Evolutionary conservation across 2,888 invertebrate genomes (phyloP).

Genomic region (Melieria omissa): DNA sequence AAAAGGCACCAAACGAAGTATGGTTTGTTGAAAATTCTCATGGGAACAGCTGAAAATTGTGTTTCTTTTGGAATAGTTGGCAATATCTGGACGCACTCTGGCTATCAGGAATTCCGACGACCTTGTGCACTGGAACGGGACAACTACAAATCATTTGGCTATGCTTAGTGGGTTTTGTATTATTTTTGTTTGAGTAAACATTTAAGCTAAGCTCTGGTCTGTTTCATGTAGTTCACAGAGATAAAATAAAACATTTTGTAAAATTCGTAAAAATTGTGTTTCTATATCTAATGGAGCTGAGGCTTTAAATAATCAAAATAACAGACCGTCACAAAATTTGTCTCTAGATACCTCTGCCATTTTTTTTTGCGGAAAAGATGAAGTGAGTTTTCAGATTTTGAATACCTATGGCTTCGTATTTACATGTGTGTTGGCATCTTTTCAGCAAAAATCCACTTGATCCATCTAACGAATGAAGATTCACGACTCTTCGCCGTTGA

Average conservation of each 20-base stretch:
- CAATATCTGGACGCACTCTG: conserved; percentile 90
- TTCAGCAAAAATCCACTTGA: not conserved
- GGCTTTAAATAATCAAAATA: not conserved
- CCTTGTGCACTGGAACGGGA: conserved; percentile 71
- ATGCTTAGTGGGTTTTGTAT: not conserved
- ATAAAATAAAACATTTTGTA: not conserved
- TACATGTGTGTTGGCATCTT: no score
- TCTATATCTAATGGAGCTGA: not conserved
- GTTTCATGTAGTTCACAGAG: not conserved
- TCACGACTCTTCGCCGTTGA: no score
- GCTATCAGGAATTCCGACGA: conserved; percentile 80
- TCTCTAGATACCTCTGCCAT: no score
- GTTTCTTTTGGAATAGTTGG: conserved; percentile 70
- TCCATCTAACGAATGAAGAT: not conserved
- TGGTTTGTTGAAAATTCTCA: not conserved
- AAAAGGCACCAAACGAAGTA: conserved; percentile 95
- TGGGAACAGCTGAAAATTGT: not conserved
- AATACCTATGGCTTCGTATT: no score
- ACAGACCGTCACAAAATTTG: no score
- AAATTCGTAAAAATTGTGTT: not conserved
- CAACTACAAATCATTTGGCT: conserved; percentile 47
- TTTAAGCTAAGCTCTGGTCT: not conserved
- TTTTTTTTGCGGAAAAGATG: no score
- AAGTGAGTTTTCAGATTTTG: no score
- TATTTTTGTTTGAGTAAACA: not conserved